Evolutionary conservation across 2,113 vertebrate genomes (phyloP).

Genomic region (Gallinago paraguaiae): DNA sequence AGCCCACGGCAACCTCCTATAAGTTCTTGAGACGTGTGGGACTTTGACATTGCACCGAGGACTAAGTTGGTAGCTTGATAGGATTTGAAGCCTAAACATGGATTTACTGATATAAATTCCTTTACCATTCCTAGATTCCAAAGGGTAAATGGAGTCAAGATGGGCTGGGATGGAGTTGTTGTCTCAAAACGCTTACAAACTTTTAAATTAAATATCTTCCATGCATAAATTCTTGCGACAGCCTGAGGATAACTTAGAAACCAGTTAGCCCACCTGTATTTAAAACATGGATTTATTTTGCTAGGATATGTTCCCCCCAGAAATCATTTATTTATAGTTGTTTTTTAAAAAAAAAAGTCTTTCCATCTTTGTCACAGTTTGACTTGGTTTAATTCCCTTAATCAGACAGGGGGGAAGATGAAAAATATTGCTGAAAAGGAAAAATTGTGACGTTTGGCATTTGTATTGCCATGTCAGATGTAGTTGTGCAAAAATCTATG

Average conservation of each 20-base stretch:
- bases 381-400: neutral
- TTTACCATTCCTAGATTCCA: neutral
- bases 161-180: neutral
- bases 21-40: neutral
- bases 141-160: neutral
- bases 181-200: neutral
- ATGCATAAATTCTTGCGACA: neutral
- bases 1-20: neutral
- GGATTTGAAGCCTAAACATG: neutral
- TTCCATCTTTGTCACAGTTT: neutral
- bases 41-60: neutral
- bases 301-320: neutral
- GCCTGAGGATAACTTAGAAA: neutral
- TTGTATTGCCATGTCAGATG: neutral
- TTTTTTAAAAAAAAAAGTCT: neutral
- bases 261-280: neutral
- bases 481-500: neutral
- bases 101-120: neutral
- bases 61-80: neutral
- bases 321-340: neutral
- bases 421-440: neutral
- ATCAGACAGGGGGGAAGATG: neutral
- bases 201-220: neutral
- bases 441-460: neutral
- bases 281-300: neutral